These are phyloP conservation scores for Epirrhoe alternata DNA, from an alignment of 2,888 invertebrate genomes.

Conservation along the genomic window DNA sequence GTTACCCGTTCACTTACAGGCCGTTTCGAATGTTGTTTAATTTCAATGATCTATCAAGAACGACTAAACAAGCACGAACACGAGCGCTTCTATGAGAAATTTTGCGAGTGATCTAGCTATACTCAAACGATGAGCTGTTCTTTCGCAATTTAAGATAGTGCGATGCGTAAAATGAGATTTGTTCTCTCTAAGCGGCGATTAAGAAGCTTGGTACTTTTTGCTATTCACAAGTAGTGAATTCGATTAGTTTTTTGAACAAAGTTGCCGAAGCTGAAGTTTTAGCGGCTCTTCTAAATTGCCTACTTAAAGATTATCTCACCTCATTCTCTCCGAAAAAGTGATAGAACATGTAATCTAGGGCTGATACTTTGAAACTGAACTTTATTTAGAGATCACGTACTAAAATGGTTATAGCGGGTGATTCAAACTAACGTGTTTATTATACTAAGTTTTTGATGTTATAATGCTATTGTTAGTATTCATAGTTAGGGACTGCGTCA, in stretches of 20 bases:
- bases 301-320: slow-evolving; percentile 33
- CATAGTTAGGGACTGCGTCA: too few relatives aligned
- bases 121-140: slow-evolving; percentile 14
- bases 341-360: slow-evolving; percentile 10
- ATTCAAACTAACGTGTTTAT: neutral
- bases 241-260: slow-evolving; percentile 34
- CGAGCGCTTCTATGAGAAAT: too few relatives aligned
- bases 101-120: slow-evolving; percentile 10
- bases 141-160: slow-evolving; percentile 41
- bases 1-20: too few relatives aligned
- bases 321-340: slow-evolving; percentile 20
- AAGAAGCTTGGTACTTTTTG: slow-evolving; percentile 36
- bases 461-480: too few relatives aligned
- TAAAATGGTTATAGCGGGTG: neutral
- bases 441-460: too few relatives aligned
- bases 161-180: slow-evolving; percentile 42
- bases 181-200: slow-evolving; percentile 38
- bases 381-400: neutral
- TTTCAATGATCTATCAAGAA: too few relatives aligned
- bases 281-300: slow-evolving; percentile 28
- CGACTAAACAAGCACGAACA: too few relatives aligned
- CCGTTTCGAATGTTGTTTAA: too few relatives aligned
- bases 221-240: slow-evolving; percentile 35
- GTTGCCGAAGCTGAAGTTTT: slow-evolving; percentile 22
- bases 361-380: neutral